A percentile compares a stretch with the other conserved stretches of the same genome.
Conservation (phyloP, 2,797 vertebrate genomes). For the Acipenser transmontanus region DNA sequence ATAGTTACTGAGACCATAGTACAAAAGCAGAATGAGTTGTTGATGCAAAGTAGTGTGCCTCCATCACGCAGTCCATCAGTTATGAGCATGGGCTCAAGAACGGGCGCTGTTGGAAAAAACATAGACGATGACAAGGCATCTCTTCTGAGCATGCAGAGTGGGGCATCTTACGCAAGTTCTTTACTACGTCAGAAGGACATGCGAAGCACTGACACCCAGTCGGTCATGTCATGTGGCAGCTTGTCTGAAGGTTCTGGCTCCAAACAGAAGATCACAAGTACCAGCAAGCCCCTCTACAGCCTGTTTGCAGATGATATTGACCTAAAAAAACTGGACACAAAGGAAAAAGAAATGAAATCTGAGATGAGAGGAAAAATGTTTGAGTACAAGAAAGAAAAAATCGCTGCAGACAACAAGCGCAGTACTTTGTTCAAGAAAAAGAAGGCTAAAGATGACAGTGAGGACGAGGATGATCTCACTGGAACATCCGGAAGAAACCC, state of each 20-base stretch:
- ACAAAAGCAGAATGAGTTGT: constrained; percentile 84
- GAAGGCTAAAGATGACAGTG: constrained; percentile 63
- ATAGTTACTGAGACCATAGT: constrained; percentile 88
- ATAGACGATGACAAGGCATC: constrained; percentile 71
- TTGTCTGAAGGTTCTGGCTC: constrained; percentile 22
- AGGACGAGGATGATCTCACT: constrained; percentile 44
- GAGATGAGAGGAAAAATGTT: constrained; percentile 83
- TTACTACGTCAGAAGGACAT: constrained; percentile 30
- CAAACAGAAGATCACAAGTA: constrained; percentile 64
- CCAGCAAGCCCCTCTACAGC: constrained; percentile 81
- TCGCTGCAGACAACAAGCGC: constrained; percentile 81
- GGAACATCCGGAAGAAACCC: constrained; percentile 10
- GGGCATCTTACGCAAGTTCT: constrained; percentile 47
- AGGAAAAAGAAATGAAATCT: constrained; percentile 78
- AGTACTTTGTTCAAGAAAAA: constrained; percentile 94
- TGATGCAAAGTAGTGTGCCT: constrained; percentile 49
- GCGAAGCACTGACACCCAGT: constrained; percentile 45
- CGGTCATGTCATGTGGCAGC: constrained; percentile 46
- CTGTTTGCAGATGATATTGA: constrained; percentile 87
- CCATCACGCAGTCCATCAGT: constrained; percentile 59
- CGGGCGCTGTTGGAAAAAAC: constrained; percentile 37
- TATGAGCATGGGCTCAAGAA: constrained; percentile 43
- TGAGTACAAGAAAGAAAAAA: constrained; percentile 80
- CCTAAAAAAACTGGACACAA: constrained; percentile 72
- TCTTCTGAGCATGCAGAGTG: constrained; percentile 56